Evolutionary conservation across 2,797 vertebrate genomes (phyloP).

Genomic region (Remorina albescens): DNA sequence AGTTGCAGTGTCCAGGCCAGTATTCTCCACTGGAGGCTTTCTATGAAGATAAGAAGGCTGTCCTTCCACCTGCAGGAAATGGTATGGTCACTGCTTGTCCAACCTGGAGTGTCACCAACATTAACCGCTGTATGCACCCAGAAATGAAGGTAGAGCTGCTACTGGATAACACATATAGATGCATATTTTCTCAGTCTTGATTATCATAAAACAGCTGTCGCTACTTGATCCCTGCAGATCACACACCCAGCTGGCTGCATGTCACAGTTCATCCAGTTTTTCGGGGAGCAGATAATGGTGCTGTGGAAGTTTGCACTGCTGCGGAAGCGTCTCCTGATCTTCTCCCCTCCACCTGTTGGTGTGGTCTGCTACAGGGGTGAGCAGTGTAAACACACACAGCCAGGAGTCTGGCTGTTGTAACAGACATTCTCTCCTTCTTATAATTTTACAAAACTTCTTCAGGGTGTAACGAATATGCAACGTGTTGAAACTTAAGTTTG

Average conservation of each 20-base stretch:
- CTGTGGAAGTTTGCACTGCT: conserved; percentile 98
- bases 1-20: conserved; percentile 95
- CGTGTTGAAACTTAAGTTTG: not conserved
- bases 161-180: not conserved
- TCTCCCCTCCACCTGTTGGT: conserved; percentile 96
- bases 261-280: conserved; percentile 99
- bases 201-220: not conserved
- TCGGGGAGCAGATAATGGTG: conserved; percentile 97
- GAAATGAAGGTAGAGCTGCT: conserved; percentile 93
- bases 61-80: conserved; percentile 88
- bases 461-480: not conserved
- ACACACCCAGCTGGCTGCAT: conserved; percentile 99
- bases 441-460: not conserved
- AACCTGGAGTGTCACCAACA: conserved; percentile 89
- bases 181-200: not conserved
- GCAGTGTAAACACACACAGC: conserved; percentile 29
- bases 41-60: conserved; percentile 98
- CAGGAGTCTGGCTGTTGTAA: not conserved
- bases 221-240: conserved; percentile 84
- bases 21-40: conserved; percentile 98
- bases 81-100: conserved; percentile 87
- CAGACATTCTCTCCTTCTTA: not conserved
- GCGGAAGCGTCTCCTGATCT: conserved; percentile 96
- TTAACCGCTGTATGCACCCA: conserved; percentile 97
- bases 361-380: conserved; percentile 98